Base-by-base conservation (phyloP, 1,140 invertebrate genomes). In the Drosophila mayri region DNA sequence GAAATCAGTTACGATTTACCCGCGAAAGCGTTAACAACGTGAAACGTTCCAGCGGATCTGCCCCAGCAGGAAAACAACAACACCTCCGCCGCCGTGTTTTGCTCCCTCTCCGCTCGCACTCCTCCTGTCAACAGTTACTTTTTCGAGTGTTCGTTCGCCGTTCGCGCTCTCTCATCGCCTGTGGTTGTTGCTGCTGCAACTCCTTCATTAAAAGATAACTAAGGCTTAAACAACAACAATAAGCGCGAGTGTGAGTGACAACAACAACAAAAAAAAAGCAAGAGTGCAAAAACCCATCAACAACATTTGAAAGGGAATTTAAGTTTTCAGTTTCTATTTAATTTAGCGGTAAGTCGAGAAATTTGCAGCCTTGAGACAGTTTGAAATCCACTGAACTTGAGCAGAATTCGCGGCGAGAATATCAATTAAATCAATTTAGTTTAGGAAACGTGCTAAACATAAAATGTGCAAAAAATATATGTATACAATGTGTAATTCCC, bases 1-100 rank as follows among this genome's bases (percentile, higher is more conserved):
- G 20, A 71, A 65, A 76, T 76, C 81, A 84, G 83, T 87, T 76
- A 79, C 79, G 59, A 83, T 83, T 87, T 76, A 52, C 72, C 85
- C 84, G 84, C 76, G 79, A 88, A 88, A 87, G 86, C 83, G 84
- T 66, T 80, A 88, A 84, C 78, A 76, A 73, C 84, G 80, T 70
- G 76, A 75, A 76, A 63, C 79, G 80, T 71, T 60, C 50, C 43
- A 62, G 50, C 84, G 85, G 55, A 66, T 35, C 68, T 55, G 70
- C 28, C 64, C 18, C 47, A 65, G 30, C 59, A 63, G 44, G 40
- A 47, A 41, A 35, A 28, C 46, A 72, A 55, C 47, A 61, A 38
- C 37, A 41, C n/a, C 38, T 37, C 35, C 32, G 57, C 44, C 46
- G 57, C 20, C 50, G 52, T 47, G 59, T 38, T 37, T 35, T 10